Evolutionary conservation across 1,140 invertebrate species (phyloP), one percentile per base, ranked within the genome.

Genomic region (Spodoptera frugiperda): DNA sequence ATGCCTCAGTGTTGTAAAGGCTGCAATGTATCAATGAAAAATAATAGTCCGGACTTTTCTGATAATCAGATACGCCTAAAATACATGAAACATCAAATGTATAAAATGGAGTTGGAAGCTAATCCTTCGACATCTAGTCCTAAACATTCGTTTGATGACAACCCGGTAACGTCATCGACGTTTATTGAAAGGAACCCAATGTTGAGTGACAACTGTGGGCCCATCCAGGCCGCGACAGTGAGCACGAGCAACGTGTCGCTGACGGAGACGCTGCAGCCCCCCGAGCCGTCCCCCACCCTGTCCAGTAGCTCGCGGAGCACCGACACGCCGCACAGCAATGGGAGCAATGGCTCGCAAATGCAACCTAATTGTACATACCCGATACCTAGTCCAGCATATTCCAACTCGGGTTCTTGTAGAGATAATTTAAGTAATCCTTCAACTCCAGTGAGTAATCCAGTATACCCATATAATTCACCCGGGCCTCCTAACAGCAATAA

Each of bases 201-300:
- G 77, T 86, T 94, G 77, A 91, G 94, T 51, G 95, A 97, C 86
- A 95, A 95, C 12, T 94, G 96, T 78, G 92, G 92, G 0, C 97
- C 96, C 0, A 97, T 97, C 77, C 96, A 97, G 91, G 96, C 96
- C 14, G 96, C 96, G 1, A 95, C 96, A 9, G 96, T 97, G 5
- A 97, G 96, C 82, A 97, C 97, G 1, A 97, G 96, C 88, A 96
- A 97, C 81, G 96, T 96, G 14, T 96, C 96, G 6, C 95, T 96
- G 0, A 93, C 95, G 12, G 95, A 96, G 71, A 95, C 94, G 2
- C 80, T 94, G 57, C 88, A 89, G 59, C 93, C 87, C 3, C 94
- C 89, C 10, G 93, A 94, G 78, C 94, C 94, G 5, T 95, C 95
- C 15, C 95, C 95, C 1, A 94, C 95, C 48, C 82, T 93, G 39